These are phyloP conservation scores for Lasioglossum vierecki DNA, from an alignment of 2,888 invertebrate genomes.

Conservation along the genomic window DNA sequence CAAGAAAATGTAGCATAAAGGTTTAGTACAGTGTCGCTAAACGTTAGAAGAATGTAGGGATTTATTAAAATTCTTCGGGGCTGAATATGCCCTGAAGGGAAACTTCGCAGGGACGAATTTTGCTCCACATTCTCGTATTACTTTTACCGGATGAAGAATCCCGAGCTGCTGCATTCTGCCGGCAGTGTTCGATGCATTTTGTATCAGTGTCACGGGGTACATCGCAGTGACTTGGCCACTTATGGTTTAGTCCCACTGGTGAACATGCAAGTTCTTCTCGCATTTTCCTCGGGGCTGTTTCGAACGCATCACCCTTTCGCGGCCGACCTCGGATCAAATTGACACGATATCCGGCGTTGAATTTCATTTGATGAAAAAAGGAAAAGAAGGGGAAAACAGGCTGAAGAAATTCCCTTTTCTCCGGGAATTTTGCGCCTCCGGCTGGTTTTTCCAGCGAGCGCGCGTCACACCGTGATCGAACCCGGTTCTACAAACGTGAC, in stretches of 20 bases:
- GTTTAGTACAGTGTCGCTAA: neutral
- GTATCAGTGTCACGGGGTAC: neutral
- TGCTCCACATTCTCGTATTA: neutral
- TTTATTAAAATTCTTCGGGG: neutral
- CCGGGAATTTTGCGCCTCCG: conserved; percentile 25
- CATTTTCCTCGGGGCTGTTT: neutral
- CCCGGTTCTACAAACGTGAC: conserved; percentile 34
- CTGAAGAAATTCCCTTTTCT: conserved; percentile 21
- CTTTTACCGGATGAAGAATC: neutral
- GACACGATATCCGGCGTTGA: conserved; percentile 31
- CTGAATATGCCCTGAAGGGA: neutral
- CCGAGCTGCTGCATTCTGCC: neutral
- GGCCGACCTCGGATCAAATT: conserved; percentile 3
- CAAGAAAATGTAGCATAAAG: neutral
- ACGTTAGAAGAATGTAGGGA: neutral
- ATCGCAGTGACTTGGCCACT: neutral
- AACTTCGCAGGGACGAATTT: neutral
- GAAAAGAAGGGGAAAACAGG: neutral
- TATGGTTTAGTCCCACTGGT: neutral
- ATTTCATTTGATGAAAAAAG: conserved; percentile 23
- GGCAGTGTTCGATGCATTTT: neutral
- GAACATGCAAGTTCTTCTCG: neutral
- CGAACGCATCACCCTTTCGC: neutral
- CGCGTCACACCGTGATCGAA: conserved; percentile 40
- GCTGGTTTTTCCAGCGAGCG: conserved; percentile 16